Percentiles rank a stretch among this genome's conserved stretches.
Conservation (phyloP, 2,797 vertebrate genomes). For the Poliocrania exsul region DNA sequence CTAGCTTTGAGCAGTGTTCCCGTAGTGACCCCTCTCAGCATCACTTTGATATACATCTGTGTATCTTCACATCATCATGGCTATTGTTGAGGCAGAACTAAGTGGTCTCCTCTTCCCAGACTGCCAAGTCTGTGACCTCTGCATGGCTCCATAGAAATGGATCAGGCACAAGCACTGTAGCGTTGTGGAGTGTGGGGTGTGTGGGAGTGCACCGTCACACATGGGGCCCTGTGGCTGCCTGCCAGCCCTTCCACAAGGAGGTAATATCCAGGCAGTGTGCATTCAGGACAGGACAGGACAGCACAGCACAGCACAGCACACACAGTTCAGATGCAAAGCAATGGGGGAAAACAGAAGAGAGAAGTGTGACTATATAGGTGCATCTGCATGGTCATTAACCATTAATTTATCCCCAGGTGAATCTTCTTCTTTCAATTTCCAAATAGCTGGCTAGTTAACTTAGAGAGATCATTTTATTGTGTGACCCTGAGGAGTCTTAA, state of each 20-base stretch:
- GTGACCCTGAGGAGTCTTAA: neutral
- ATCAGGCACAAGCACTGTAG: neutral
- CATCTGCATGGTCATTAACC: neutral
- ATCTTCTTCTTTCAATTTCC: neutral
- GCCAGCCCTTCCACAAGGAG: neutral
- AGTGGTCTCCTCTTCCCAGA: neutral
- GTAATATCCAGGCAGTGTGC: neutral
- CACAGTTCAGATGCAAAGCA: fast-evolving
- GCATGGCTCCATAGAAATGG: neutral
- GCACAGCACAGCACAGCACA: fast-evolving
- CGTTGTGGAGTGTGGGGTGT: neutral
- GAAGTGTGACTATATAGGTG: neutral
- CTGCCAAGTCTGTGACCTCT: neutral
- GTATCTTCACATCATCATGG: neutral
- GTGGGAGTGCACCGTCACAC: neutral
- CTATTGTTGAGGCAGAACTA: neutral
- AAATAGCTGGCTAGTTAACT: neutral
- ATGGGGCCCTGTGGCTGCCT: neutral
- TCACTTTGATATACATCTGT: neutral
- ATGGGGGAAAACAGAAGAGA: neutral
- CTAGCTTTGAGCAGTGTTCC: neutral
- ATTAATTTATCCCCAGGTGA: neutral
- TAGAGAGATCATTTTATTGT: neutral
- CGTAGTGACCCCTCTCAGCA: neutral
- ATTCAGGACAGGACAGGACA: fast-evolving